These are phyloP conservation scores for Athene noctua DNA, from an alignment of 2,113 vertebrate genomes.

Conservation along the genomic window DNA sequence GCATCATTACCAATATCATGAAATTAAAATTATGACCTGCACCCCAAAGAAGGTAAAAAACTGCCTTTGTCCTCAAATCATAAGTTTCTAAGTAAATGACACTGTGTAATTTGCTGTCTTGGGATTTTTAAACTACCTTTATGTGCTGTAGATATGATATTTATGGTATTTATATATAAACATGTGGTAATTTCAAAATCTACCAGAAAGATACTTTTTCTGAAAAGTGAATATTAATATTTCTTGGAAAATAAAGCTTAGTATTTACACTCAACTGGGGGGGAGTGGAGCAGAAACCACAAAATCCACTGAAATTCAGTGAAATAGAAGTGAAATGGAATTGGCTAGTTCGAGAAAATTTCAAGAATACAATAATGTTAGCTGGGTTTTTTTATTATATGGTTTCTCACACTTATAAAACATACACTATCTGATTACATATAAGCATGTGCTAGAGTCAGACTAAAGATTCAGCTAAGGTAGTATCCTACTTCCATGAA, in stretches of 20 bases:
- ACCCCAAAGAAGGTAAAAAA: background rate
- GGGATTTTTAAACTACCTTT: background rate
- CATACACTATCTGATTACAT: background rate
- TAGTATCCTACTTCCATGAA: background rate
- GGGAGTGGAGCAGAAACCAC: background rate
- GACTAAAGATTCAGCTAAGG: background rate
- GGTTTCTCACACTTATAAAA: background rate
- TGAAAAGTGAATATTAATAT: background rate
- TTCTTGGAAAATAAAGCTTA: background rate
- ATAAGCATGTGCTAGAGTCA: background rate
- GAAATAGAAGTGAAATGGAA: background rate
- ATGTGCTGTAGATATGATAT: background rate
- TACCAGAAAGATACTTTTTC: background rate
- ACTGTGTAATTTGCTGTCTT: background rate
- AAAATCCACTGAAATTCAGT: background rate
- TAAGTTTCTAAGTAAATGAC: background rate
- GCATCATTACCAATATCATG: background rate
- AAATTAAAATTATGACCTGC: background rate
- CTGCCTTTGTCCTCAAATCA: background rate
- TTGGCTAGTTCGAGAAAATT: background rate
- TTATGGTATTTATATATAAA: background rate
- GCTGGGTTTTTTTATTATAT: rapidly evolving
- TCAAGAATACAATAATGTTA: background rate
- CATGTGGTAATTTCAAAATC: background rate
- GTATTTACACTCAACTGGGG: background rate